Evolutionary conservation across 2,113 vertebrate genomes (phyloP), one percentile per base, ranked within the genome.

Genomic region (Zapus hudsonius): DNA sequence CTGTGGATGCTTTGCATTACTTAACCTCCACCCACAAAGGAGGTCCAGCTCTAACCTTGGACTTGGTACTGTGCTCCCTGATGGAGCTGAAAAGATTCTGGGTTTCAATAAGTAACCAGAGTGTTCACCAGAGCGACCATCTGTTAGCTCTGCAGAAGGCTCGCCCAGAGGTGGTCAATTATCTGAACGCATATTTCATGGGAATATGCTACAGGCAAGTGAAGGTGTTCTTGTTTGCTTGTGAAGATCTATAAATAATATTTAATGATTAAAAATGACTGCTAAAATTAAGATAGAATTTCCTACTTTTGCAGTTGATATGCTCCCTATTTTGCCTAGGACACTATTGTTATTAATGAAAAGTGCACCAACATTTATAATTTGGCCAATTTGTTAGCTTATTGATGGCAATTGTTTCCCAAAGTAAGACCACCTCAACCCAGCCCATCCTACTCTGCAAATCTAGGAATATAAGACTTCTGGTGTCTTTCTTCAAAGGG

Each of bases 71-170:
- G 13, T 72, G 85, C 84, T 95, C 87, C 85, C 78, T 84, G 84
- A 91, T 70, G 38, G 87, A 93, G 36, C 74, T 94, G 87, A 64
- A 95, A 96, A 90, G 80, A 94, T 29, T 94, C 84, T 96, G 87
- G 81, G 64, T 93, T 96, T 97, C 91, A 96, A 88, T 96, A 75
- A 95, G 84, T 96, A 95, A 95, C 95, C 87, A 92, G 74, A 85
- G 33, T 85, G 74, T 91, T 93, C 70, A 59, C 12, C 47, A 69
- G 52, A 87, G 83, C 82, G 38, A 64, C 92, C 87, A 87, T 78
- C 69, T 89, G 64, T 40, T 33, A 47, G 47, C 83, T 81, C 73
- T 79, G 25, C 59, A 90, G 82, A 95, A 82, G 19, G 25, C 27
- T 92, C 78, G 29, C 82, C 19, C 47, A 61, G 78, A 91, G 63